Percentiles rank a stretch among this genome's conserved stretches.
Evolutionary conservation across 1,140 invertebrate species (phyloP).

Genomic region (Caerostris darwini): DNA sequence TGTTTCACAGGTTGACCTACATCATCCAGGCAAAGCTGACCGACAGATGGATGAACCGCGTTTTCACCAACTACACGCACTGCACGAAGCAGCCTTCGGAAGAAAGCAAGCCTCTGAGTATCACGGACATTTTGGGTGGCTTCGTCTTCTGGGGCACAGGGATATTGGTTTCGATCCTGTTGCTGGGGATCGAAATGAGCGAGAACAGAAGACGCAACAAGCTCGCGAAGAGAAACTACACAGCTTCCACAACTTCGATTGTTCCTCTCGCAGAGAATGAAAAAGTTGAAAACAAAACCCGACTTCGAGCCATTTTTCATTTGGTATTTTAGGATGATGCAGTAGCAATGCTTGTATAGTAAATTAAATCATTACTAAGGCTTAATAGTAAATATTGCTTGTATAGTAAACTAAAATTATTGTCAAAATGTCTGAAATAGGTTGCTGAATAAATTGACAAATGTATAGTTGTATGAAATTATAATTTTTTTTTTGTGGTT

Average conservation of each 20-base stretch:
- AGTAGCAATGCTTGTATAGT: background rate
- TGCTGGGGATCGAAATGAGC: background rate
- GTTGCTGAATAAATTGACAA: no score
- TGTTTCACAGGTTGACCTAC: background rate
- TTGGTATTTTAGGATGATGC: background rate
- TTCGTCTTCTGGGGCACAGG: constrained; percentile 16
- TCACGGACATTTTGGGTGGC: background rate
- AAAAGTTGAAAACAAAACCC: background rate
- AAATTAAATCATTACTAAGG: no score
- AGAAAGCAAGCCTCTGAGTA: background rate
- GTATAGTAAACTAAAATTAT: no score
- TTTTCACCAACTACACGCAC: constrained; percentile 13
- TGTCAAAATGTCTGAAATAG: no score
- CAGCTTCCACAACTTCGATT: background rate
- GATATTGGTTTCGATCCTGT: background rate
- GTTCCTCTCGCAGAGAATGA: background rate
- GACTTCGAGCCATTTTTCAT: background rate
- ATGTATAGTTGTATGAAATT: no score
- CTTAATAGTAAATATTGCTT: no score
- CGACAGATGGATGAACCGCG: background rate
- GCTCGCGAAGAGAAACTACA: background rate
- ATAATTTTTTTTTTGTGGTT: no score
- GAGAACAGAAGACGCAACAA: background rate
- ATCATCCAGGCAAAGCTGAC: constrained; percentile 36
- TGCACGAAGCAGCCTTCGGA: background rate